Percentiles rank a stretch among this genome's conserved stretches.
Evolutionary conservation across 2,797 vertebrate genomes (phyloP).

Genomic region (Limnodromus scolopaceus): DNA sequence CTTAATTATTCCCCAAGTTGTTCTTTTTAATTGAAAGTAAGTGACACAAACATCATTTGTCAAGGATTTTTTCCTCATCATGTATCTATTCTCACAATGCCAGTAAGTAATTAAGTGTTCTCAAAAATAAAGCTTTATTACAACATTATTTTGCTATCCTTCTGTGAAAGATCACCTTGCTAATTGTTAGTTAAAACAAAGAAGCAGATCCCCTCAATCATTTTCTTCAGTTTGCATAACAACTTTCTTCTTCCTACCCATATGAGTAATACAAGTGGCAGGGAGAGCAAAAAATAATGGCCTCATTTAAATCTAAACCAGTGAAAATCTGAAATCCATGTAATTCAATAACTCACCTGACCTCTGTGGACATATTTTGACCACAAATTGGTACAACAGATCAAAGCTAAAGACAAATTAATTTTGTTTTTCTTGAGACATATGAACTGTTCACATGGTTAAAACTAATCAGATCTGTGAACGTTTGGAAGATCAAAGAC

Average conservation of each 20-base stretch:
- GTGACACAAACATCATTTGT: background rate
- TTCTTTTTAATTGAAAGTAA: background rate
- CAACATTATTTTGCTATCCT: background rate
- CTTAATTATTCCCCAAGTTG: background rate
- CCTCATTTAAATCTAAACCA: background rate
- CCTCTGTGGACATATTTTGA: background rate
- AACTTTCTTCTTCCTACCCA: background rate
- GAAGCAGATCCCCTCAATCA: background rate
- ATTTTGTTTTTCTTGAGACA: background rate
- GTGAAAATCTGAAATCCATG: background rate
- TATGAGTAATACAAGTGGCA: rapidly evolving
- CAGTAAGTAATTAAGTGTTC: background rate
- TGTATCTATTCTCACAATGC: background rate
- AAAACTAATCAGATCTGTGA: background rate
- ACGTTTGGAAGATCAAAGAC: rapidly evolving
- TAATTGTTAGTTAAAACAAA: background rate
- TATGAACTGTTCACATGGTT: background rate
- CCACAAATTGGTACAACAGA: background rate
- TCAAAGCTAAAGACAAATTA: background rate
- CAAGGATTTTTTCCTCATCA: background rate
- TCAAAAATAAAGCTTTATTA: background rate
- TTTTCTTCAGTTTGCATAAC: background rate
- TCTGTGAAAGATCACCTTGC: background rate
- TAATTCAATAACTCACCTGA: background rate
- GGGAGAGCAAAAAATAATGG: background rate